Base-by-base conservation (phyloP, 2,113 vertebrate species). In the Nerophis ophidion region DNA sequence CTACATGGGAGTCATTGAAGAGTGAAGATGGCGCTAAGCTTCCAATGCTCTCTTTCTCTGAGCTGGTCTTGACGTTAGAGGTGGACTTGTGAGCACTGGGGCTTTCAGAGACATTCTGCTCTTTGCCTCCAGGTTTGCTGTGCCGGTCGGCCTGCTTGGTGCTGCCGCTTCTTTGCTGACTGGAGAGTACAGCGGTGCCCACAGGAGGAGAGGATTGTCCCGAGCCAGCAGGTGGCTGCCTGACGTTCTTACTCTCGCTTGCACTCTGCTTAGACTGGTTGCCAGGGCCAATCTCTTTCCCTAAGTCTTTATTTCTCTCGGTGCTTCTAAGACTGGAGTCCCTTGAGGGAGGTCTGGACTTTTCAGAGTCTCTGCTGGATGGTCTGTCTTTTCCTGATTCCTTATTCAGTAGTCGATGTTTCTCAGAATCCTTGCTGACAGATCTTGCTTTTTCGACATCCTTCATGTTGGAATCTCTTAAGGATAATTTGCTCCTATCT, bases 111-210 rank as follows among this genome's bases (percentile, higher is more conserved):
- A 88, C 84, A 49, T 94, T 92, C 1, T 86, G 57, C 48, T 91
- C 90, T 84, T 91, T 92, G 46, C 85, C 85, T 16, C 68, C 75
- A 0, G 76, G 74, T 76, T 91, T 95, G 17, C 71, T 82, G 68
- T 81, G 81, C 61, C 93, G 96, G 53, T 97, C 95, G 47, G 79
- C 82, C 68, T 90, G 93, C 70, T 92, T 93, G 64, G 74, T 72
- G 1, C 57, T 75, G 59, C 80, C 75, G 49, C 67, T 61, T 81
- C 83, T 84, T 68, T 87, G 88, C 71, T 88, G 86, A 33, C 81
- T 76, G 15, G 87, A 83, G 60, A 88, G 81, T 60, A 88, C 81
- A 48, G 86, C 84, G 6, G 88, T 87, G 44, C 86, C 89, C 45
- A 86, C 71, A 33, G 81, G 83, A 68, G 87, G 87, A 13, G 88